Evolutionary conservation across 2,797 vertebrate genomes (phyloP), one percentile per base, ranked within the genome.

Genomic region (Loris lydekkerianus): DNA sequence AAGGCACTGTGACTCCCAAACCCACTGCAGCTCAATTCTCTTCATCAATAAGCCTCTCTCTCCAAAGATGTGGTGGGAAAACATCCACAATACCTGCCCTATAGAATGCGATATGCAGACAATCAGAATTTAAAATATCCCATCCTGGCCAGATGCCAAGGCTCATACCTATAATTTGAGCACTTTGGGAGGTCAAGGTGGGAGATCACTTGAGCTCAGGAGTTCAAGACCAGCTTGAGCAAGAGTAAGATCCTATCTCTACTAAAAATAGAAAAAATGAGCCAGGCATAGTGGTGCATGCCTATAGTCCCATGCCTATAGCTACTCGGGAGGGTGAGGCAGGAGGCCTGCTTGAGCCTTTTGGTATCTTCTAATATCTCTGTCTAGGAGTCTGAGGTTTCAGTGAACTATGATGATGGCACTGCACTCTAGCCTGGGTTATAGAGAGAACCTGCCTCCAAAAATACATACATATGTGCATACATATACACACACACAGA

Each of bases 51-150:
- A 67, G 46, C 58, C 23, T 27, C 43, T 89, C 53, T 70, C 67
- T 76, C 73, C 78, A 72, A 77, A 78, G 56, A 61, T 53, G 56
- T 2, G 37, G 37, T 63, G 58, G 29, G 20, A 25, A 73, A 75
- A 58, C 7, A 21, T 56, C 31, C 56, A 40, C 46, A 89, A 69
- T 72, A 56, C 60, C 25, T 53, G 81, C 46, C 61, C 77, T 91
- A 37, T 81, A 61, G 81, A 92, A 88, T 15, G 53, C 25, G 56
- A 86, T 29, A 58, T 53, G 18, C 53, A 43, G 82, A 72, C 34
- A 23, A 70, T 60, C 10, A 10, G 29, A 94, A 91, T 60, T 89
- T 61, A 94, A 92, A 92, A 87, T 65, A 40, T 34, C 14, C 49
- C 49, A 53, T 53, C 14, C 49, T 53, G 49, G 49, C 49, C 49